A percentile compares a stretch with the other conserved stretches of the same genome.
These are phyloP conservation scores for Zaprionus davidi DNA, from an alignment of 1,140 invertebrate genomes.

Conservation along the genomic window DNA sequence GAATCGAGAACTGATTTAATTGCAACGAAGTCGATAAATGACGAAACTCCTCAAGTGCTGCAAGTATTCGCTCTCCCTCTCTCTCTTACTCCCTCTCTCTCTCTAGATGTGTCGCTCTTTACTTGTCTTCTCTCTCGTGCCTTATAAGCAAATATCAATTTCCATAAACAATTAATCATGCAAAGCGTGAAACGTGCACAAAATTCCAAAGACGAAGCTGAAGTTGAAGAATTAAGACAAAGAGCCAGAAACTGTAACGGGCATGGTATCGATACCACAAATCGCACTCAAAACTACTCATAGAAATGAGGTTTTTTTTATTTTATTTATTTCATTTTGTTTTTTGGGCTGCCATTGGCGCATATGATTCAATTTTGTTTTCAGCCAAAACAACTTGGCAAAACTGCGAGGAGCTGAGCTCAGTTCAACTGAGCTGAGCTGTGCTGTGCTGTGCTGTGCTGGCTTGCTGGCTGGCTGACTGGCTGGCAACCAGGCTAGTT, in stretches of 20 bases:
- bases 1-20: slow-evolving; percentile 16
- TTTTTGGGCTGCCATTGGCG: slow-evolving; percentile 45
- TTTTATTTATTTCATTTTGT: slow-evolving; percentile 10
- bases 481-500: slow-evolving; percentile 48
- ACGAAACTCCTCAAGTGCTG: slow-evolving; percentile 21
- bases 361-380: slow-evolving; percentile 80
- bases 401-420: slow-evolving; percentile 29
- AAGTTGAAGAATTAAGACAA: slow-evolving; percentile 3
- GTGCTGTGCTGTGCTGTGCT: slow-evolving; percentile 35
- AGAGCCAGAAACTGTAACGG: slow-evolving; percentile 24
- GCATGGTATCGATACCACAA: slow-evolving; percentile 17
- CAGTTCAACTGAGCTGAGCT: slow-evolving; percentile 27
- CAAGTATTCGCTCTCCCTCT: not conserved
- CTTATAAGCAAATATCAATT: slow-evolving; percentile 72
- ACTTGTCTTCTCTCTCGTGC: slow-evolving; percentile 7
- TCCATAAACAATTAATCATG: slow-evolving; percentile 83
- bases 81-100: not conserved
- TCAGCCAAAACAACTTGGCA: slow-evolving; percentile 57
- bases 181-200: slow-evolving; percentile 73
- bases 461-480: slow-evolving; percentile 26
- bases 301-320: slow-evolving; percentile 24
- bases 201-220: slow-evolving; percentile 53
- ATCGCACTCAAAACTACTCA: slow-evolving; percentile 23
- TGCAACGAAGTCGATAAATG: slow-evolving; percentile 37
- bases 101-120: not conserved